Base-by-base conservation (phyloP, 2,797 vertebrate species). In the Notoglanidium macrostoma region DNA sequence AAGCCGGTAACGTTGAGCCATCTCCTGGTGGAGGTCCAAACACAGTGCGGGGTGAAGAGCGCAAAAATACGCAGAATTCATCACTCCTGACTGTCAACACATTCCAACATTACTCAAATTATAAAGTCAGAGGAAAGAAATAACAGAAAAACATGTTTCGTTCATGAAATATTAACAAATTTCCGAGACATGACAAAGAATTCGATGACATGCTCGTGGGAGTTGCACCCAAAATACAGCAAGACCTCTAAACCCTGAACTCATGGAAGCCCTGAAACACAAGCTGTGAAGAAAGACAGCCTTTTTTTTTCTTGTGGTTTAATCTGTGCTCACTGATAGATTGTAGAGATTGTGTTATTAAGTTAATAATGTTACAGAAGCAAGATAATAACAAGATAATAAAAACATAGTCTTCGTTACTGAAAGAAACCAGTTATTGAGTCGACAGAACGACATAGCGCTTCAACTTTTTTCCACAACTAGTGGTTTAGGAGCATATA, bases 11-110 rank as follows among this genome's bases (percentile, higher is more conserved):
- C 93, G 94, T 51, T 93, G 91, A 55, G 93, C 92, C 95, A 94
- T 88, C 93, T 94, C 95, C 81, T 94, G 96, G 93, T 93, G 95
- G 10, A 95, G 86, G 82, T 95, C 94, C 46, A 93, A 92, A 82
- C 95, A 89, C 87, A 95, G 74, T 9, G 95, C 78, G 89, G 95
- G 93, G 81, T 91, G 93, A 59, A 90, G 57, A 21, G 87, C 79
- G 35, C 94, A 94, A 87, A 95, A 95, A 93, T 92, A 92, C 87
- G 95, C 35, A 19, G 91, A 87, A 90, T 92, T 92, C 91, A 94
- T 92, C 63, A 15, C 61, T 57, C 29, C 83, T 23, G 57, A 21
- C 51, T 86, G 77, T 78, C 54, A 29, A 82, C 73, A 87, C 49
- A 61, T 44, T 12, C 76, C 85, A 72, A 55, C n/a, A 63, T 15